Base-by-base conservation (phyloP, 2,888 invertebrate species). In the Lottia scabra region DNA sequence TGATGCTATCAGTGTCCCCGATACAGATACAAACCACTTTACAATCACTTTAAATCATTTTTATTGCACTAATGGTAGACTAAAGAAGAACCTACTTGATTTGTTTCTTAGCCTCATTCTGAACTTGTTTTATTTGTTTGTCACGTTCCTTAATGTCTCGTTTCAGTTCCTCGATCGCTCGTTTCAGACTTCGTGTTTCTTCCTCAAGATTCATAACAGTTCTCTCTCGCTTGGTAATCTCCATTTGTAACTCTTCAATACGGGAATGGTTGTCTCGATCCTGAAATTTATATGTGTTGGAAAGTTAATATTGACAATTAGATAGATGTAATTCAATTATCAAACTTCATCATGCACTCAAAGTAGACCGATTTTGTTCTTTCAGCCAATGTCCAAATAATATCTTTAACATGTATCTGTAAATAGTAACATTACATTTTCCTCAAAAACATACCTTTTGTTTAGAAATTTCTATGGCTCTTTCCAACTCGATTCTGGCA, bases 381-480 rank as follows among this genome's bases (percentile, higher is more conserved):
- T n/a, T n/a, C n/a, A n/a, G n/a, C n/a, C n/a, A n/a, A n/a, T n/a
- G n/a, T n/a, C n/a, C n/a, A n/a, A n/a, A n/a, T n/a, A n/a, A n/a
- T n/a, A n/a, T n/a, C n/a, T n/a, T n/a, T n/a, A n/a, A n/a, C n/a
- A n/a, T n/a, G n/a, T n/a, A n/a, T n/a, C n/a, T n/a, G n/a, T n/a
- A n/a, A n/a, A n/a, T n/a, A n/a, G n/a, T n/a, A n/a, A n/a, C n/a
- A n/a, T n/a, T n/a, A n/a, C n/a, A n/a, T n/a, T n/a, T n/a, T n/a
- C n/a, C n/a, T n/a, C n/a, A n/a, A n/a, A n/a, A n/a, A n/a, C n/a
- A 27, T 67, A 88, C 89, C 84, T 88, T 88, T 70, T 87, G 87
- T 81, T 81, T 85, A 2, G 84, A 84, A 62, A 89, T 83, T 76
- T 88, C 88, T 13, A 87, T 81, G 43, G 88, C 85, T 71, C 88